Percentiles rank a stretch among this genome's conserved stretches.
Conservation (phyloP, 1,140 invertebrate species). For the Atopsyche davidsoni region DNA sequence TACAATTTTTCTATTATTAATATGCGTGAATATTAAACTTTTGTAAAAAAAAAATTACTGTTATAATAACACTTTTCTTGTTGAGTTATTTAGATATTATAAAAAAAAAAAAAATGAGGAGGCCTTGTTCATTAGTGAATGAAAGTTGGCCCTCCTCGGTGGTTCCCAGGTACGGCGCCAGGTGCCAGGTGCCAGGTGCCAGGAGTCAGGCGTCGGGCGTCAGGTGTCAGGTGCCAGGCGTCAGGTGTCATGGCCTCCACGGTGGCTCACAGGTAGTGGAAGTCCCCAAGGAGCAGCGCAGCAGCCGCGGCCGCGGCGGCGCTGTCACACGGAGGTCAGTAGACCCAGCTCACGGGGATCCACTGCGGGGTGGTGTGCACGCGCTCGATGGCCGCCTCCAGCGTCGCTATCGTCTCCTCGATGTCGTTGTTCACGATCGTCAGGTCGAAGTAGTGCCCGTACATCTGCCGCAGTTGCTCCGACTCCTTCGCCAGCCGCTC, state of each 20-base stretch:
- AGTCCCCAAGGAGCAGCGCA: slow-evolving; percentile 30
- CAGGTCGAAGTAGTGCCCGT: slow-evolving; percentile 97
- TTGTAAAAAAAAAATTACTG: too few relatives aligned
- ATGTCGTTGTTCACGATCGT: slow-evolving; percentile 99
- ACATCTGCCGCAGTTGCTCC: slow-evolving; percentile 89
- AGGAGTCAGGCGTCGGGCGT: neutral
- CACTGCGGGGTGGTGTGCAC: slow-evolving; percentile 89
- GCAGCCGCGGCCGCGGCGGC: slow-evolving; percentile 23
- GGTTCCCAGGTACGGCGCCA: too few relatives aligned
- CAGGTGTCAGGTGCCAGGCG: neutral
- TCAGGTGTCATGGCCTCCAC: neutral
- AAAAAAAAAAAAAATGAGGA: too few relatives aligned
- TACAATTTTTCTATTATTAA: too few relatives aligned
- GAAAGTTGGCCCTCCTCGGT: too few relatives aligned
- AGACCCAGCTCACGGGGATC: slow-evolving; percentile 92
- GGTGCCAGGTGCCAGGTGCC: too few relatives aligned
- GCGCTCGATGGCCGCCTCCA: slow-evolving; percentile 86
- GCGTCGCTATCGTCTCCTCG: slow-evolving; percentile 90
- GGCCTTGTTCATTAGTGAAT: too few relatives aligned
- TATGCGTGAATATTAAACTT: too few relatives aligned
- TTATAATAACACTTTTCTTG: too few relatives aligned
- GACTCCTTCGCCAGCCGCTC: slow-evolving; percentile 94
- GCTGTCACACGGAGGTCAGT: slow-evolving; percentile 59
- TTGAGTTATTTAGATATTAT: too few relatives aligned
- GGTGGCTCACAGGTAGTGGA: slow-evolving; percentile 28